These are phyloP conservation scores for Scolopax mira DNA, from an alignment of 2,113 vertebrate species.

Conservation along the genomic window DNA sequence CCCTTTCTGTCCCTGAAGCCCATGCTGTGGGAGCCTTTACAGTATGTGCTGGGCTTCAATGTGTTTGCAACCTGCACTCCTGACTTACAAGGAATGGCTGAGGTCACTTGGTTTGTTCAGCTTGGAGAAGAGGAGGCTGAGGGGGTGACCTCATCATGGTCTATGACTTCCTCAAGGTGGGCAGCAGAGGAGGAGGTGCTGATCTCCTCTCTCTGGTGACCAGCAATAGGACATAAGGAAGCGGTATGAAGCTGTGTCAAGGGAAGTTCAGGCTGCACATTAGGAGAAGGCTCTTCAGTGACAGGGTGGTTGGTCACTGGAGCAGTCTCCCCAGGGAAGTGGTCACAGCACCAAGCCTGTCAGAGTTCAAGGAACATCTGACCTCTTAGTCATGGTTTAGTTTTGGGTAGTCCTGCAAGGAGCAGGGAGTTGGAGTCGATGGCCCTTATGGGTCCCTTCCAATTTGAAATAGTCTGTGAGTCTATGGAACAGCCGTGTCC, in stretches of 20 bases:
- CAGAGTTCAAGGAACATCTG: background rate
- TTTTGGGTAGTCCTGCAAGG: background rate
- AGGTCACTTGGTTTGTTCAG: background rate
- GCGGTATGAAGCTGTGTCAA: background rate
- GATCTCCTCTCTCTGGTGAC: background rate
- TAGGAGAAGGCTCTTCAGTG: background rate
- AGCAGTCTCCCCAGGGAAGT: background rate
- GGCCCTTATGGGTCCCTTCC: background rate
- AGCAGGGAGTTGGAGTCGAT: background rate
- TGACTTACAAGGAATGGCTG: background rate
- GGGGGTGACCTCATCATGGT: background rate
- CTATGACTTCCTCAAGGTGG: background rate
- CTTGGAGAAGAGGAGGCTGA: background rate
- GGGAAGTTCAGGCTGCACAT: background rate
- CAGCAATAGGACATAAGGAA: background rate
- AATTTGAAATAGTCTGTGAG: background rate
- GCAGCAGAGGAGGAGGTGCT: background rate
- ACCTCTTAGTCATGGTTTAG: no score
- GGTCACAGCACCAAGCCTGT: background rate
- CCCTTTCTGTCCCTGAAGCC: background rate
- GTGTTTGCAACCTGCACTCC: background rate
- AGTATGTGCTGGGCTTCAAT: background rate
- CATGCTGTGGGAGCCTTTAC: accelerated
- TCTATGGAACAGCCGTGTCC: background rate
- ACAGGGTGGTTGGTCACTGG: background rate